Percentiles rank a stretch among this genome's conserved stretches.
phyloP scores from a whole-genome alignment of 2,797 vertebrate species.

The Sciurus vulgaris region DNA sequence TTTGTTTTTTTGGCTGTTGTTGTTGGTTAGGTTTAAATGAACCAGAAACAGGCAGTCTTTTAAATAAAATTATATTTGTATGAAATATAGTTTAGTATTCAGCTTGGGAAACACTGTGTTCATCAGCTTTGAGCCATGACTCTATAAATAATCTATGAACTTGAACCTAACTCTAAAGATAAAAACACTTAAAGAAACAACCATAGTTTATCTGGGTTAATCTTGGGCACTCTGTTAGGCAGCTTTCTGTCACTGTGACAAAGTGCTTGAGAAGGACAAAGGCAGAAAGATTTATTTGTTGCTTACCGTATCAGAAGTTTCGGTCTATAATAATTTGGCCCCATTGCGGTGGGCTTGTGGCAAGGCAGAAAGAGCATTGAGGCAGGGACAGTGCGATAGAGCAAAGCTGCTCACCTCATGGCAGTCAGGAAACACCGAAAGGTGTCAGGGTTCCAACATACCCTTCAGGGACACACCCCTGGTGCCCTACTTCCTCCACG shows the following conservation, averaged over 20 bases:
- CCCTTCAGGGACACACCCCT: no score
- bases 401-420: not conserved
- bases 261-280: not conserved
- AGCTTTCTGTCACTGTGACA: not conserved
- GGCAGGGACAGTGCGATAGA: not conserved
- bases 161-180: slow-evolving; percentile 52
- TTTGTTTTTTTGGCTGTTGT: not conserved
- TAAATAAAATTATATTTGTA: slow-evolving; percentile 66
- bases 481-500: not conserved
- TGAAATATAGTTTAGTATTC: not conserved
- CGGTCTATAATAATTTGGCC: not conserved
- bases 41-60: slow-evolving; percentile 4
- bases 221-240: not conserved
- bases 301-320: not conserved
- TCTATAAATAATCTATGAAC: not conserved
- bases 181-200: slow-evolving; percentile 56
- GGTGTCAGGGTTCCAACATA: not conserved
- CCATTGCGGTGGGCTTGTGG: not conserved
- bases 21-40: slow-evolving; percentile 49
- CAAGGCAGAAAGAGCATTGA: not conserved
- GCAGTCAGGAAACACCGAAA: not conserved
- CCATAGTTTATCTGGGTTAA: not conserved
- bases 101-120: slow-evolving; percentile 57
- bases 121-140: slow-evolving; percentile 21
- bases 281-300: not conserved